Conservation (phyloP, 2,888 invertebrate species). For the Trachelus stipa region DNA sequence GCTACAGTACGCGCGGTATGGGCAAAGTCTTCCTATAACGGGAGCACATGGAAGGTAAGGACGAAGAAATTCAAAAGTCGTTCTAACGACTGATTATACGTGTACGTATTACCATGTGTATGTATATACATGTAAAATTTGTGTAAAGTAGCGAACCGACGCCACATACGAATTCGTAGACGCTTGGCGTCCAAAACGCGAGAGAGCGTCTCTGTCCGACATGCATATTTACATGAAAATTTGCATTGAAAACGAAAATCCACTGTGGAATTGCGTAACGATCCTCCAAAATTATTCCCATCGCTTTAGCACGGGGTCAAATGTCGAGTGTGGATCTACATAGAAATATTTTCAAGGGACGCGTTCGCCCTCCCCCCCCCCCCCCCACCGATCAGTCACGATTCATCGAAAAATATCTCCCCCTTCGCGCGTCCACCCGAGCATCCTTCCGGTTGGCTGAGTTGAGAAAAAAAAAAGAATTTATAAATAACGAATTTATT, state of each 20-base stretch:
- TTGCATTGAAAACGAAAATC: not conserved
- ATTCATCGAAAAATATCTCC: no score
- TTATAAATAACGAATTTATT: not conserved
- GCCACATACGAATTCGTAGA: not conserved
- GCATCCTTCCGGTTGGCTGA: not conserved
- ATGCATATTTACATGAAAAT: not conserved
- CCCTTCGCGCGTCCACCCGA: not conserved
- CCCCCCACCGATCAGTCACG: no score
- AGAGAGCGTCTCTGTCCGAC: not conserved
- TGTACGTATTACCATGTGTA: not conserved
- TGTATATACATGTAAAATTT: not conserved
- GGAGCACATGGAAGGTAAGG: not conserved
- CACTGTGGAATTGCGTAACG: not conserved
- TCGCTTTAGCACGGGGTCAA: not conserved
- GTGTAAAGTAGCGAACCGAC: not conserved
- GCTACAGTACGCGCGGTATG: no score
- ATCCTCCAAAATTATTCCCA: not conserved
- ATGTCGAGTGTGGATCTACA: not conserved
- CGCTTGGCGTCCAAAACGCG: not conserved
- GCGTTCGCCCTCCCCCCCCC: no score
- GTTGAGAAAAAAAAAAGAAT: not conserved
- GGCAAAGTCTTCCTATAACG: no score
- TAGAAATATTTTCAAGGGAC: not conserved
- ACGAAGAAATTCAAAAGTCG: not conserved
- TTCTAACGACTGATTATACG: not conserved